Evolutionary conservation across 2,113 vertebrate species (phyloP).

Genomic region (Paraplagusia blochii): DNA sequence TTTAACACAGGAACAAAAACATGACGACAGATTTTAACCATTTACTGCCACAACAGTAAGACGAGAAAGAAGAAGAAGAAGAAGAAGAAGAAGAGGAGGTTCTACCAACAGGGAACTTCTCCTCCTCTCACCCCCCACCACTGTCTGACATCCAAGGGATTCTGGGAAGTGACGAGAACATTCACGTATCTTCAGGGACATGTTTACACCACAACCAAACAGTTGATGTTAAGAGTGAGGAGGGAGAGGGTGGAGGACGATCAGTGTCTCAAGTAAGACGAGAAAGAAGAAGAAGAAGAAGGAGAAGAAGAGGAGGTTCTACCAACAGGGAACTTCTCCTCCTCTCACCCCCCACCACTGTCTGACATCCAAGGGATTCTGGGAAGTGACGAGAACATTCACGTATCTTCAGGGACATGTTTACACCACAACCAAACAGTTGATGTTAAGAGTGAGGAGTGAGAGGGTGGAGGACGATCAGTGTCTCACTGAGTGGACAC

Average conservation of each 20-base stretch:
- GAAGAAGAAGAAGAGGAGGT: too few species aligned
- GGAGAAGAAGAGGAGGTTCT: too few species aligned
- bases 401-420: constrained; percentile 14
- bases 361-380: not conserved
- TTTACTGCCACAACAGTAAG: too few species aligned
- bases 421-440: constrained; percentile 14
- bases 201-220: constrained; percentile 21
- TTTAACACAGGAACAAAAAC: too few species aligned
- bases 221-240: constrained; percentile 11
- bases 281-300: not conserved
- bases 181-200: not conserved
- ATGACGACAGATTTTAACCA: too few species aligned
- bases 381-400: not conserved
- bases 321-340: constrained; percentile 17
- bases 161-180: not conserved
- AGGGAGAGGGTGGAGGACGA: constrained; percentile 4
- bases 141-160: not conserved
- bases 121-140: too few species aligned
- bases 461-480: constrained; percentile 9
- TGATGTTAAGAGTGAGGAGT: constrained; percentile 5
- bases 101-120: constrained; percentile 20
- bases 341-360: too few species aligned
- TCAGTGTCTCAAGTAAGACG: not conserved
- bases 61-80: too few species aligned
- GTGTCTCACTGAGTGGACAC: not conserved